Evolutionary conservation across 2,888 invertebrate species (phyloP).

Genomic region (Luperina testacea): DNA sequence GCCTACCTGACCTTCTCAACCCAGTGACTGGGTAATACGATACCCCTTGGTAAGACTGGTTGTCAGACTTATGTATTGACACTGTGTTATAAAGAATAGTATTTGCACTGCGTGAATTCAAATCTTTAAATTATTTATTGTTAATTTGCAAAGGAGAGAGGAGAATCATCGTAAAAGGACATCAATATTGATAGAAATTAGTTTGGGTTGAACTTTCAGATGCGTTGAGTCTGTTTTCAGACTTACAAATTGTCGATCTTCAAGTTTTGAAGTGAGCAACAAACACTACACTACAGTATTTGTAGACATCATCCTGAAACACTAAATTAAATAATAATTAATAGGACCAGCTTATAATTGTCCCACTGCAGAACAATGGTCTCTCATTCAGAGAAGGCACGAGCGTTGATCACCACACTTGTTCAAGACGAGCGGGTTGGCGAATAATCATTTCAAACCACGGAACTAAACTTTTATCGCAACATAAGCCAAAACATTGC

Average conservation of each 20-base stretch:
- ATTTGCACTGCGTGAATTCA: not conserved
- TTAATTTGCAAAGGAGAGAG: too few relatives aligned
- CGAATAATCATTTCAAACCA: not conserved
- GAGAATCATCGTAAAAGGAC: not conserved
- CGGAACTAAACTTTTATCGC: not conserved
- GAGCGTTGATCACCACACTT: too few relatives aligned
- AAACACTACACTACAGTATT: not conserved
- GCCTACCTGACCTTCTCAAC: too few relatives aligned
- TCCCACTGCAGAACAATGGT: too few relatives aligned
- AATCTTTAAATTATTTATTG: not conserved
- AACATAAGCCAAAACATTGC: conserved; percentile 2
- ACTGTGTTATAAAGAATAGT: too few relatives aligned
- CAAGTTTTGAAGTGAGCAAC: not conserved
- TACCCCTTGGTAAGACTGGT: too few relatives aligned
- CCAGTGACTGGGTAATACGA: too few relatives aligned
- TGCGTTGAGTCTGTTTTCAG: not conserved
- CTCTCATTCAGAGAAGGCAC: too few relatives aligned
- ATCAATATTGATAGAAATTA: too few relatives aligned
- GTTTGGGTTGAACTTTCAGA: not conserved
- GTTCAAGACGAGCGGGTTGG: too few relatives aligned
- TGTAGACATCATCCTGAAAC: not conserved
- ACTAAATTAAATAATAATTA: not conserved
- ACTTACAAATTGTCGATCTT: not conserved
- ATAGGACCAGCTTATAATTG: too few relatives aligned
- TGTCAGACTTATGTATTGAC: too few relatives aligned